These are phyloP conservation scores for Mimumesa dahlbomi DNA, from an alignment of 2,888 invertebrate genomes.

Conservation along the genomic window DNA sequence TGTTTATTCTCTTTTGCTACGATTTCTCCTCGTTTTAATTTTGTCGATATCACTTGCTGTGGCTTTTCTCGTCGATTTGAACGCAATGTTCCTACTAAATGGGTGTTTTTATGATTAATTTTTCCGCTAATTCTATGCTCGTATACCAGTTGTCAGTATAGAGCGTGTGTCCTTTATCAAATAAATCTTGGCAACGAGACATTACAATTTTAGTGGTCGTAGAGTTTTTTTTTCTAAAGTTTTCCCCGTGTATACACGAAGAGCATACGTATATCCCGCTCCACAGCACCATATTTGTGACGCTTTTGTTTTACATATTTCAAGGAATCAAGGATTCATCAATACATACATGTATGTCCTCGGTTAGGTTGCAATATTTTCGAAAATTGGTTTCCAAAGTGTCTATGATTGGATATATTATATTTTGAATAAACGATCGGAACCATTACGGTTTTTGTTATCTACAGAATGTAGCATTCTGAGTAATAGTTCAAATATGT, in stretches of 20 bases:
- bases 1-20: slow-evolving; percentile 11
- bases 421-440: too few relatives aligned
- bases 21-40: slow-evolving; percentile 17
- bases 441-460: too few relatives aligned
- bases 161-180: slow-evolving; percentile 11
- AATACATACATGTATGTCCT: slow-evolving; percentile 14
- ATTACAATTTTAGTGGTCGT: slow-evolving; percentile 15
- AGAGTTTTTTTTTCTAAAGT: slow-evolving; percentile 6
- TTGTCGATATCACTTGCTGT: not conserved
- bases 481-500: too few relatives aligned
- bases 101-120: slow-evolving; percentile 11
- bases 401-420: not conserved
- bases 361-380: not conserved
- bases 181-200: slow-evolving; percentile 15
- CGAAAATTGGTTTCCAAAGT: not conserved
- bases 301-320: slow-evolving; percentile 21
- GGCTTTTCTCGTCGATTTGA: too few relatives aligned
- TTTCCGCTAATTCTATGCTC: slow-evolving; percentile 15
- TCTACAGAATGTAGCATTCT: too few relatives aligned
- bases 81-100: too few relatives aligned
- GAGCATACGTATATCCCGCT: too few relatives aligned
- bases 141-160: slow-evolving; percentile 16
- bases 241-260: slow-evolving; percentile 21
- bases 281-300: slow-evolving; percentile 10
- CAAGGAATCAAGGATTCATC: slow-evolving; percentile 19